phyloP scores from a whole-genome alignment of 2,797 vertebrate species.

The Macrochelys suwanniensis region DNA sequence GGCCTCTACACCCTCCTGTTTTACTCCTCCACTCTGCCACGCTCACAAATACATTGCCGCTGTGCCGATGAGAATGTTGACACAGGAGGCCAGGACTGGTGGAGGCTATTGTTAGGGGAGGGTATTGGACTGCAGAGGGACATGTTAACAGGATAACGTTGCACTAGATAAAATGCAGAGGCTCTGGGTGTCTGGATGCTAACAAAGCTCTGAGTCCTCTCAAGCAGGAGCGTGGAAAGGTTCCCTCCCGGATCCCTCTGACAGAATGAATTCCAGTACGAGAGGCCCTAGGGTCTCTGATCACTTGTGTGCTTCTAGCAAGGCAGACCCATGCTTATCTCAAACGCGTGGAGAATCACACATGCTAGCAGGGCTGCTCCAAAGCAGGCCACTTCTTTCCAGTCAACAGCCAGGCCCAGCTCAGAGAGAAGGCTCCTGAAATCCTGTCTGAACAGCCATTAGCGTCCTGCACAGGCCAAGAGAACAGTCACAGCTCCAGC shows the following conservation, averaged over 20 bases:
- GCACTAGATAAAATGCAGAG: neutral
- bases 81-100: neutral
- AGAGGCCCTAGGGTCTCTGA: neutral
- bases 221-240: fast-evolving
- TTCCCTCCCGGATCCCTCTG: fast-evolving
- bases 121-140: neutral
- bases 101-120: neutral
- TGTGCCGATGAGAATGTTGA: fast-evolving
- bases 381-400: neutral
- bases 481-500: fast-evolving
- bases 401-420: neutral
- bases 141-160: neutral
- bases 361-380: neutral
- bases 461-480: fast-evolving
- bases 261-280: neutral
- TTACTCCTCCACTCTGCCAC: neutral
- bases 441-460: neutral
- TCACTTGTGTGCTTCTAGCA: too few relatives aligned
- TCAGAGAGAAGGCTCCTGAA: fast-evolving
- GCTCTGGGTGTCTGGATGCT: neutral
- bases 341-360: neutral
- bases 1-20: neutral
- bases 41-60: neutral
- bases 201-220: neutral
- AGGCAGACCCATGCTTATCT: neutral